Conservation (phyloP, 2,797 vertebrate genomes). For the Mycteria americana region DNA sequence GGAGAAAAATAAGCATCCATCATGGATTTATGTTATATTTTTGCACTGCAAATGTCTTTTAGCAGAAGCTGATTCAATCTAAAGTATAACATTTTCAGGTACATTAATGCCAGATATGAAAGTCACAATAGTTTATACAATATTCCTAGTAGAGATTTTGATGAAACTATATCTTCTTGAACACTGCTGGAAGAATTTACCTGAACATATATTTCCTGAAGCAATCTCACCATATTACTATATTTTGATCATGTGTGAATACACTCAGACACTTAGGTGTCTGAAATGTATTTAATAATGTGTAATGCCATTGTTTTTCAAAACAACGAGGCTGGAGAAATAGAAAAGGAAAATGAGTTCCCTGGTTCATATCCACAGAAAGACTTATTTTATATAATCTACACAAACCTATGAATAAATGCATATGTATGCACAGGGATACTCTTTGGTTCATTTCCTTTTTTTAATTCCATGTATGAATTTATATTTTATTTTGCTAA, state of each 20-base stretch:
- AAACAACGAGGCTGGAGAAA: neutral
- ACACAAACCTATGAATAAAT: neutral
- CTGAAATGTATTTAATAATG: neutral
- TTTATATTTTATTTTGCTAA: neutral
- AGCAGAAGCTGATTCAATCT: neutral
- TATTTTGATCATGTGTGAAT: neutral
- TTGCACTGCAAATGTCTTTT: neutral
- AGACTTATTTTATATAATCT: neutral
- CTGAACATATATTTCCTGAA: neutral
- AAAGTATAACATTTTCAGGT: constrained; percentile 9
- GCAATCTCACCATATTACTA: neutral
- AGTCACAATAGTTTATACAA: constrained; percentile 5
- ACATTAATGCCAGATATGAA: constrained; percentile 37
- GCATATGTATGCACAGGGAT: neutral
- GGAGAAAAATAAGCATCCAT: neutral
- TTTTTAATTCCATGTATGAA: neutral
- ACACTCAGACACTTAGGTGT: neutral
- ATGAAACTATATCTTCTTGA: neutral
- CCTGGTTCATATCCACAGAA: neutral
- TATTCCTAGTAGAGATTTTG: neutral
- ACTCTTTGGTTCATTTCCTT: neutral
- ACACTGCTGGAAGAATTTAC: neutral
- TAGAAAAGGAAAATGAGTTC: neutral
- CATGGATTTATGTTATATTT: neutral
- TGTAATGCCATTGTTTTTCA: neutral